These are phyloP conservation scores for Zosterops japonicus DNA, from an alignment of 2,113 vertebrate species.

Conservation along the genomic window DNA sequence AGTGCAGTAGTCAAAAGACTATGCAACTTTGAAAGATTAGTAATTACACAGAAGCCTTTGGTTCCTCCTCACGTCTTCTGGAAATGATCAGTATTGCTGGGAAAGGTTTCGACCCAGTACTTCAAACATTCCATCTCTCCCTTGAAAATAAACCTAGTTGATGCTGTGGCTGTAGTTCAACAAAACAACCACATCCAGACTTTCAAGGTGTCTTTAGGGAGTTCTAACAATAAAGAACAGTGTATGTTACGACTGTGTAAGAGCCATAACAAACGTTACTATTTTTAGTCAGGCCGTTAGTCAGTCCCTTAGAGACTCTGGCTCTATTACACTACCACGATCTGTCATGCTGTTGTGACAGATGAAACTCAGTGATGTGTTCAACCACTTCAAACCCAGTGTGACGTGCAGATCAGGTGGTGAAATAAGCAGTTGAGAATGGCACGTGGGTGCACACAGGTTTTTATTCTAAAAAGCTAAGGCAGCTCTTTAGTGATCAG, in stretches of 20 bases:
- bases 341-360: background rate
- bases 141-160: background rate
- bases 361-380: background rate
- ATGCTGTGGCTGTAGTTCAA: background rate
- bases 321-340: background rate
- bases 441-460: accelerated
- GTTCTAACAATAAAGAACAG: background rate
- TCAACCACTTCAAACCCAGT: background rate
- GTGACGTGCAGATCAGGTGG: background rate
- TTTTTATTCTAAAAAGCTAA: background rate
- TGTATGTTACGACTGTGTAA: background rate
- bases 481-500: background rate
- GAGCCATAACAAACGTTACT: background rate
- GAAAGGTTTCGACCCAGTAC: accelerated
- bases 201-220: background rate
- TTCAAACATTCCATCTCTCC: background rate
- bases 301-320: background rate
- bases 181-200: background rate
- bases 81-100: background rate
- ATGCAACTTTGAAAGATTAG: background rate
- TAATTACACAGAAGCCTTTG: background rate
- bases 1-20: background rate
- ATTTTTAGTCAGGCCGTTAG: background rate
- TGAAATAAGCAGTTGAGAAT: background rate
- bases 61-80: background rate